Evolutionary conservation across 2,888 invertebrate genomes (phyloP).

Genomic region (Leucozona laternaria): DNA sequence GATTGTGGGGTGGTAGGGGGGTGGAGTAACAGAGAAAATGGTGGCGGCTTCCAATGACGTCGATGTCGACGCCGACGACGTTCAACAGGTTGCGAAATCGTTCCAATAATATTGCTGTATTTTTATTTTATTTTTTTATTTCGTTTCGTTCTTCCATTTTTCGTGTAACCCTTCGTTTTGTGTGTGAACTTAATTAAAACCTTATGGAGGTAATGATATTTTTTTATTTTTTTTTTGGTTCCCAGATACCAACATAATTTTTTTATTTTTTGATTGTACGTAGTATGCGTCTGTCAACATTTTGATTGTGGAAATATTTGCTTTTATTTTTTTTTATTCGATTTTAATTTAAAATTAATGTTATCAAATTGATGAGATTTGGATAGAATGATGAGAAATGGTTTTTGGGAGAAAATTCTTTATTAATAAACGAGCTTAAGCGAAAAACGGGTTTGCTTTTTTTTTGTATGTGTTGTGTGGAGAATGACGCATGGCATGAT

Average conservation of each 20-base stretch:
- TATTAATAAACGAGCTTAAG: constrained; percentile 11
- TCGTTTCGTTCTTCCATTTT: constrained; percentile 3
- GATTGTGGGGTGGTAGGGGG: not conserved
- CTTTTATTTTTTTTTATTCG: constrained; percentile 11
- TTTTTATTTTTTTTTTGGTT: not conserved
- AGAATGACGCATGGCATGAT: constrained; percentile 14
- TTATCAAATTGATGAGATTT: constrained; percentile 32
- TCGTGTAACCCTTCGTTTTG: constrained; percentile 7
- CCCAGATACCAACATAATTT: not conserved
- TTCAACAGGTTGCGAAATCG: constrained; percentile 70
- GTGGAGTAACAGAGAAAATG: not conserved
- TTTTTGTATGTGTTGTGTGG: not conserved
- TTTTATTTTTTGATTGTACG: constrained; percentile 2
- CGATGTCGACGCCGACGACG: constrained; percentile 34
- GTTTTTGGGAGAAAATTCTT: not conserved
- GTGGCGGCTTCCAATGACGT: constrained; percentile 29
- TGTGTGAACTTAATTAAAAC: constrained; percentile 12
- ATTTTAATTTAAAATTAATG: constrained; percentile 60
- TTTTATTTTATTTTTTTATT: constrained; percentile 8
- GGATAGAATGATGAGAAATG: constrained; percentile 3
- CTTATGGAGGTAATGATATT: constrained; percentile 4
- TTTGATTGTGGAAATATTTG: constrained; percentile 55
- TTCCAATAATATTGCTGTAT: constrained; percentile 25
- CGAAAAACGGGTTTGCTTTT: constrained; percentile 8
- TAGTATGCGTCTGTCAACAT: constrained; percentile 53